Evolutionary conservation across 2,113 vertebrate genomes (phyloP).

Genomic region (Nyctibius bracteatus): DNA sequence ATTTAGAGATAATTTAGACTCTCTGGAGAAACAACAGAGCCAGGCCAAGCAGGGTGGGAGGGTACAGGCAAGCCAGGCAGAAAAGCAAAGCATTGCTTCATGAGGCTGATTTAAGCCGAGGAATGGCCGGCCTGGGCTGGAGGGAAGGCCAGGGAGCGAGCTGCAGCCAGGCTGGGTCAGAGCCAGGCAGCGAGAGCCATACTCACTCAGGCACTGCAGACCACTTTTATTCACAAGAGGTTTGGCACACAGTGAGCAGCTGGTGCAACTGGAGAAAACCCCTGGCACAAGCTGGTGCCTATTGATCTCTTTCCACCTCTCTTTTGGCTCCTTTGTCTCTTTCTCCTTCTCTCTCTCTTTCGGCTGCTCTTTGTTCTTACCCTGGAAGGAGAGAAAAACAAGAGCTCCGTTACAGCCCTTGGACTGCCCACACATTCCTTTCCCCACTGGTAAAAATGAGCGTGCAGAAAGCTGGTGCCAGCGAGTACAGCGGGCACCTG

Average conservation of each 20-base stretch:
- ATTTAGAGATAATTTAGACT: background rate
- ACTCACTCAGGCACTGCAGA: constrained; percentile 92
- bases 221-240: constrained; percentile 82
- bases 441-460: rapidly evolving
- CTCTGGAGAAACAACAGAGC: background rate
- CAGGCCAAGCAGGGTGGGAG: background rate
- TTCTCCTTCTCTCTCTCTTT: constrained; percentile 71
- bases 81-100: background rate
- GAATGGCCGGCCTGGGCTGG: rapidly evolving
- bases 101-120: background rate
- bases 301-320: constrained; percentile 64
- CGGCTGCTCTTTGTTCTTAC: constrained; percentile 83
- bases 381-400: constrained; percentile 68
- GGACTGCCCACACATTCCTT: background rate
- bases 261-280: constrained; percentile 79
- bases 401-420: background rate
- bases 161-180: background rate
- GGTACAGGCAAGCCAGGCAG: background rate
- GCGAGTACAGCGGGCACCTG: background rate
- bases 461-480: background rate
- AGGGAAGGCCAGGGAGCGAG: background rate
- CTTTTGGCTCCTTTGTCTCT: constrained; percentile 61
- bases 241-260: constrained; percentile 88
- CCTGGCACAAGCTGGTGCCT: constrained; percentile 82
- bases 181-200: background rate